Conservation (phyloP, 1,140 invertebrate genomes). For the Leptonema lineaticorne region DNA sequence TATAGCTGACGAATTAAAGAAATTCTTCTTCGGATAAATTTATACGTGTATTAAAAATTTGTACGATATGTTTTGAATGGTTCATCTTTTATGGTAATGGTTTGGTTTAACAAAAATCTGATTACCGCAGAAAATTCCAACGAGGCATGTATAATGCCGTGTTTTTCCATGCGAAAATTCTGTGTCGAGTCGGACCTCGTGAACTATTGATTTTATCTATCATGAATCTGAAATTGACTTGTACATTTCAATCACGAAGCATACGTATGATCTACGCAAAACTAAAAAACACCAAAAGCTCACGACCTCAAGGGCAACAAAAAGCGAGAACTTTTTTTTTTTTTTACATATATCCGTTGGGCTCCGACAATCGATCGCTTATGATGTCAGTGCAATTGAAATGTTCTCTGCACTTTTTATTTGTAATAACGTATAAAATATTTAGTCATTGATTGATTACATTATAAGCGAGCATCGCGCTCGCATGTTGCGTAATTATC, state of each 20-base stretch:
- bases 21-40: too few relatives aligned
- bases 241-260: slow-evolving; percentile 19
- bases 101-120: too few relatives aligned
- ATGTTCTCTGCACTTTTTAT: slow-evolving; percentile 1
- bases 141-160: too few relatives aligned
- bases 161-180: too few relatives aligned
- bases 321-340: background rate
- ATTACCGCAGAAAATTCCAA: too few relatives aligned
- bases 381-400: slow-evolving; percentile 17
- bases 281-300: background rate
- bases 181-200: too few relatives aligned
- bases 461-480: background rate
- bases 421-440: background rate
- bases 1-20: too few relatives aligned
- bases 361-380: slow-evolving; percentile 3
- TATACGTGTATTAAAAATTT: too few relatives aligned
- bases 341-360: slow-evolving; percentile 6
- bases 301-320: slow-evolving; percentile 10
- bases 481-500: background rate
- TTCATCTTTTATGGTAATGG: too few relatives aligned
- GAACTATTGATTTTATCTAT: background rate
- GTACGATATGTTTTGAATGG: too few relatives aligned
- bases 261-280: background rate
- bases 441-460: slow-evolving; percentile 5
- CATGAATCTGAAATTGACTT: slow-evolving; percentile 2